phyloP scores from a whole-genome alignment of 1,140 invertebrate species.

The Maniola jurtina region DNA sequence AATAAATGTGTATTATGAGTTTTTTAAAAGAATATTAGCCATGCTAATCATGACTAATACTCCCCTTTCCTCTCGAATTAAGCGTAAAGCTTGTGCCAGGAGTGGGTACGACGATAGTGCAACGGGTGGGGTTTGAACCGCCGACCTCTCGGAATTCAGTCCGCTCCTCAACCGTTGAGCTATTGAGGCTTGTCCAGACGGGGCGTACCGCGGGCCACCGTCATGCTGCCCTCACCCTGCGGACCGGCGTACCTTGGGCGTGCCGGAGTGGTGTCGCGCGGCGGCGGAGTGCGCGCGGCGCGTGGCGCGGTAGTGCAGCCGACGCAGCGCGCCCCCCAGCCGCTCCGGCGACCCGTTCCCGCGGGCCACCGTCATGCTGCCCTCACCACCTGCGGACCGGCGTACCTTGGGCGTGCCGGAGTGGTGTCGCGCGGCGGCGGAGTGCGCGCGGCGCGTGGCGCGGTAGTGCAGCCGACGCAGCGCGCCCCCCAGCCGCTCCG shows the following conservation, averaged over 20 bases:
- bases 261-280: conserved; percentile 48
- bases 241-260: conserved; percentile 48
- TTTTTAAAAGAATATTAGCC: too few species aligned
- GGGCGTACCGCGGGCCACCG: conserved; percentile 59
- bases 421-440: conserved; percentile 57
- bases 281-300: conserved; percentile 54
- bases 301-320: conserved; percentile 59
- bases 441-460: conserved; percentile 63
- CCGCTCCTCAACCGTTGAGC: too few species aligned
- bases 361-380: conserved; percentile 46
- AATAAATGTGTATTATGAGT: too few species aligned
- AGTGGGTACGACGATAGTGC: too few species aligned
- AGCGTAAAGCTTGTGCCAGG: too few species aligned
- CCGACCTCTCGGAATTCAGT: too few species aligned
- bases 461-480: conserved; percentile 67
- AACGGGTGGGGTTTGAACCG: too few species aligned
- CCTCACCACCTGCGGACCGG: too few species aligned
- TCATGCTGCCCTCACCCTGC: conserved; percentile 44
- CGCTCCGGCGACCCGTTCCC: conserved; percentile 56
- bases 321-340: conserved; percentile 59
- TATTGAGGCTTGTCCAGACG: too few species aligned
- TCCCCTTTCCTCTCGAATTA: too few species aligned
- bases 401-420: conserved; percentile 55
- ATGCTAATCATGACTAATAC: too few species aligned
- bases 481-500: conserved; percentile 66